Percentiles rank a stretch among this genome's conserved stretches.
Conservation (phyloP, 1,140 invertebrate species). For the Macrocentrus cingulum region DNA sequence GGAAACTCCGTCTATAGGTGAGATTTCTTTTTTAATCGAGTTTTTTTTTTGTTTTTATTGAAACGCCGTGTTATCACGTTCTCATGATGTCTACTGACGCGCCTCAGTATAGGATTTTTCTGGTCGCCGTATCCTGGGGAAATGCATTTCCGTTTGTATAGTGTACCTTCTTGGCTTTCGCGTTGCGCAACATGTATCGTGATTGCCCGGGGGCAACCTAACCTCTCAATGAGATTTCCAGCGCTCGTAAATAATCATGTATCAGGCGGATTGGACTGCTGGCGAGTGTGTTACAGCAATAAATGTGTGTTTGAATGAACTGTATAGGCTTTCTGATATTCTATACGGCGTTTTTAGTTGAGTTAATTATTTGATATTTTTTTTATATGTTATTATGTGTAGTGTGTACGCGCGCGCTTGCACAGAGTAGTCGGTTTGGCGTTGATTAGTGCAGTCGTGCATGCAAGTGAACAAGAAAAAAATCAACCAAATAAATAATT, state of each 20-base stretch:
- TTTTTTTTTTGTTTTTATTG: not conserved
- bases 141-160: conserved; percentile 32
- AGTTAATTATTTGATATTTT: too few species aligned
- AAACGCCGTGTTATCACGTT: not conserved
- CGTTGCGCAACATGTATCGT: conserved; percentile 21
- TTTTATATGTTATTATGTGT: too few species aligned
- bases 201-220: not conserved
- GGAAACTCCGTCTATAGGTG: too few species aligned
- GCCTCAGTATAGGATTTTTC: conserved; percentile 14
- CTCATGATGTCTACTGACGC: not conserved
- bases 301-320: too few species aligned
- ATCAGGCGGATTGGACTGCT: too few species aligned
- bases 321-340: too few species aligned
- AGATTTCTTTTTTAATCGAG: too few species aligned
- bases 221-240: too few species aligned
- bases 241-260: too few species aligned
- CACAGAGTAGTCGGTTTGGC: conserved; percentile 26
- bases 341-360: too few species aligned
- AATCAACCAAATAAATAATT: conserved; percentile 59
- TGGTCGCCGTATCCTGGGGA: conserved; percentile 28
- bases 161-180: conserved; percentile 30
- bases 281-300: too few species aligned
- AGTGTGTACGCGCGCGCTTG: conserved; percentile 31
- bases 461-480: conserved; percentile 57
- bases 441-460: conserved; percentile 50